Evolutionary conservation across 2,113 vertebrate species (phyloP).

Genomic region (Eidolon helvum): DNA sequence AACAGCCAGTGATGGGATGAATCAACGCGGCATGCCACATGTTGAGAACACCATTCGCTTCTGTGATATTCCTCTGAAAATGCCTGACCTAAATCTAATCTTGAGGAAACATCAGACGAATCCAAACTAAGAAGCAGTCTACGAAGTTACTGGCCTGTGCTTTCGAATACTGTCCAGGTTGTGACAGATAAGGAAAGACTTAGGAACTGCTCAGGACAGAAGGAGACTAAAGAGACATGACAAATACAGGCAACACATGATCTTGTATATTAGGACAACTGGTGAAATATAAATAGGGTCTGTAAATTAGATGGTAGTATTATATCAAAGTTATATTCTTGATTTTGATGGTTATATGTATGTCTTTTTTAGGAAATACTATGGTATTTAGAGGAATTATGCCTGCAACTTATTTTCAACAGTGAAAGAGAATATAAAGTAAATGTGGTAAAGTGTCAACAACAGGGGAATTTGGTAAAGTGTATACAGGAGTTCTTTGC

Average conservation of each 20-base stretch:
- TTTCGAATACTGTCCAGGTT: neutral
- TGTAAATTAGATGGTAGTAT: neutral
- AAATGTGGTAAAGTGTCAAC: neutral
- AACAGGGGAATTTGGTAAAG: neutral
- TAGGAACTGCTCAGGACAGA: neutral
- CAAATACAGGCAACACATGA: neutral
- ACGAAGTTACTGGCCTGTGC: neutral
- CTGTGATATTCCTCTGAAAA: neutral
- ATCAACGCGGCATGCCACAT: neutral
- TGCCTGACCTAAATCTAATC: neutral
- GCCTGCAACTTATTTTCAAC: neutral
- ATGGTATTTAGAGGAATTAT: neutral
- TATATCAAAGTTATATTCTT: neutral
- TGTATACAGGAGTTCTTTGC: neutral
- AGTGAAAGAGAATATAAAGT: neutral
- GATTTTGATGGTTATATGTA: neutral
- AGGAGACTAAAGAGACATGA: neutral
- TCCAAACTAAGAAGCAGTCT: neutral
- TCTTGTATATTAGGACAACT: neutral
- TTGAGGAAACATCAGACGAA: neutral
- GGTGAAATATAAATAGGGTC: neutral
- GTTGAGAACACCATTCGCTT: neutral
- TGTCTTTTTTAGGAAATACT: neutral
- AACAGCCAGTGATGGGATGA: no score
- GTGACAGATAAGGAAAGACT: neutral